Percentiles rank a stretch among this genome's conserved stretches.
phyloP scores from a whole-genome alignment of 2,888 invertebrate species.

The Ernsta delagoae region DNA sequence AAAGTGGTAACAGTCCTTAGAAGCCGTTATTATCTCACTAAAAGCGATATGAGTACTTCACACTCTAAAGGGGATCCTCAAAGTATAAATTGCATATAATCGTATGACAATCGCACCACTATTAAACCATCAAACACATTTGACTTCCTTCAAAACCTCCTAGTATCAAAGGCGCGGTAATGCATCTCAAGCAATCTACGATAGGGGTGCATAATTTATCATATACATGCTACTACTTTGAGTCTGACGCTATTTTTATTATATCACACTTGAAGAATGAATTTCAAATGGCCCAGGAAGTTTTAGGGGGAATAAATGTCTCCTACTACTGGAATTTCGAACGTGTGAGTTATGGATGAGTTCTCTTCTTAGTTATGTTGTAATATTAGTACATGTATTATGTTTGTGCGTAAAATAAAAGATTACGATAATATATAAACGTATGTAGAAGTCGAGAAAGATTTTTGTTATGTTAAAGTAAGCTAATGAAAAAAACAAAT shows the following conservation, averaged over 20 bases:
- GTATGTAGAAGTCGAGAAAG: too few species aligned
- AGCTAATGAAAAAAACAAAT: too few species aligned
- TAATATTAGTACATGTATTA: neutral
- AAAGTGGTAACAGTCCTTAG: too few species aligned
- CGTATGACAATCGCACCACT: conserved; percentile 46
- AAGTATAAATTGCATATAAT: conserved; percentile 43
- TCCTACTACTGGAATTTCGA: conserved; percentile 48
- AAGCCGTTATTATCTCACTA: conserved; percentile 8
- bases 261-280: conserved; percentile 84
- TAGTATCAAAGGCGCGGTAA: conserved; percentile 73
- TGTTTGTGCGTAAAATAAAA: too few species aligned
- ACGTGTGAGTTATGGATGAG: conserved; percentile 29
- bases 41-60: conserved; percentile 2
- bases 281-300: conserved; percentile 84
- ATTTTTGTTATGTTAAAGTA: too few species aligned
- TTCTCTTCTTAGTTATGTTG: neutral
- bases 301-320: conserved; percentile 78
- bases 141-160: conserved; percentile 66
- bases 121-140: conserved; percentile 65
- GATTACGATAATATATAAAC: neutral
- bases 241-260: conserved; percentile 81
- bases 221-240: conserved; percentile 59
- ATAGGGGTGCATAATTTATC: conserved; percentile 83
- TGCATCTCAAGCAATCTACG: conserved; percentile 74
- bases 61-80: conserved; percentile 19